Base-by-base conservation (phyloP, 2,113 vertebrate species). In the Tachuris rubrigastra region DNA sequence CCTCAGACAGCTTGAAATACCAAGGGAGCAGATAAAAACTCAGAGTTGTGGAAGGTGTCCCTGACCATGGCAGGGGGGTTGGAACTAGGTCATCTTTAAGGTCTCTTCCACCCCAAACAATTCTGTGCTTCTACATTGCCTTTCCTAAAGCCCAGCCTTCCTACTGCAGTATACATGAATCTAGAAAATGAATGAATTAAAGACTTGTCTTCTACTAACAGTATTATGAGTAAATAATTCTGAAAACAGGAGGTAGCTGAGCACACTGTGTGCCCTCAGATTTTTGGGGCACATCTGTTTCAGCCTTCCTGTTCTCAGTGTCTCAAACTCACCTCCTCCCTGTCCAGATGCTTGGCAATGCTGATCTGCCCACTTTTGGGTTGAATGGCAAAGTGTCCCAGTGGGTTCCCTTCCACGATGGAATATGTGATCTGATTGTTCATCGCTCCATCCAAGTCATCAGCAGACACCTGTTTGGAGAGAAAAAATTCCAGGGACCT, bases 391-490 rank as follows among this genome's bases (percentile, higher is more conserved):
- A 99, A 99, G 95, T 99, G 99, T 94, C 98, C 98, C 28, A 98
- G 93, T 0, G 97, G 91, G 92, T 99, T 99, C 9, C 99, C 99
- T 83, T 93, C 99, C 76, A 99, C 97, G 0, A 99, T 98, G 74
- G 98, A 98, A 53, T 99, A 99, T 11, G 98, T 98, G 90, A 99
- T 97, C 85, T 98, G 98, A 55, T 97, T 99, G 94, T 99, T 99
- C 89, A 98, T 94, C 2, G 98, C 98, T 16, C 99, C 99, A 46
- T 99, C 99, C 47, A 96, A 94, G 79, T 99, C 99, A 24, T 97
- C 97, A 31, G 99, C 99, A 46, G 98, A 98, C 23, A 99, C 98
- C 99, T 99, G 89, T 80, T 65, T 76, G 65, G 60, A 77, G n/a
- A 20, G 47, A 41, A 55, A 30, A 9, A 33, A 30, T 8, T 2